Conservation (phyloP, 2,113 vertebrate genomes). For the Dipodomys stephensi region DNA sequence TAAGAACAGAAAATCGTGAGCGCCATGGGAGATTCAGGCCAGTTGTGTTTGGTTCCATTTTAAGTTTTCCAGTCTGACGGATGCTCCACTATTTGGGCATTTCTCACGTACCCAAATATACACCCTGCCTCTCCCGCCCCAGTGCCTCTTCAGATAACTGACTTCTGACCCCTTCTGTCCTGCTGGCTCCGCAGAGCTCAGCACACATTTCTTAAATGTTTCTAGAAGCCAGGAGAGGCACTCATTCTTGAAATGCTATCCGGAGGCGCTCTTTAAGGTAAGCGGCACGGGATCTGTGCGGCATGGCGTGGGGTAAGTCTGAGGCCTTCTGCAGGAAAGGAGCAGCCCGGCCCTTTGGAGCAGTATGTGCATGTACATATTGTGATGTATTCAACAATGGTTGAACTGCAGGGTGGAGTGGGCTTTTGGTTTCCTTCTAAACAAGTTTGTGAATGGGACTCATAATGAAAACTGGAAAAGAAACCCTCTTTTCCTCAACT, state of each 20-base stretch:
- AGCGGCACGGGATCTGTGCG: background rate
- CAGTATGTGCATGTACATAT: background rate
- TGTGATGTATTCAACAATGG: background rate
- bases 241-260: background rate
- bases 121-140: background rate
- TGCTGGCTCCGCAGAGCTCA: constrained; percentile 5
- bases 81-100: background rate
- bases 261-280: background rate
- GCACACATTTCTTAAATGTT: background rate
- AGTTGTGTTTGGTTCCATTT: background rate
- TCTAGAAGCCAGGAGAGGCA: background rate
- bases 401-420: background rate
- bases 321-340: background rate
- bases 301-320: background rate
- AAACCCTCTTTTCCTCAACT: background rate
- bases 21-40: background rate
- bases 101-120: constrained; percentile 5
- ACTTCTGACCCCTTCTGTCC: background rate
- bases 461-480: constrained; percentile 21
- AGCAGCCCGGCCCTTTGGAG: background rate
- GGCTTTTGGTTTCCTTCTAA: background rate
- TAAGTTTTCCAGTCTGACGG: background rate
- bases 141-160: background rate
- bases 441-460: background rate
- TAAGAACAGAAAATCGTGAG: background rate